A percentile compares a stretch with the other conserved stretches of the same genome.
Evolutionary conservation across 1,140 invertebrate species (phyloP).

Genomic region (Brachionus calyciflorus): DNA sequence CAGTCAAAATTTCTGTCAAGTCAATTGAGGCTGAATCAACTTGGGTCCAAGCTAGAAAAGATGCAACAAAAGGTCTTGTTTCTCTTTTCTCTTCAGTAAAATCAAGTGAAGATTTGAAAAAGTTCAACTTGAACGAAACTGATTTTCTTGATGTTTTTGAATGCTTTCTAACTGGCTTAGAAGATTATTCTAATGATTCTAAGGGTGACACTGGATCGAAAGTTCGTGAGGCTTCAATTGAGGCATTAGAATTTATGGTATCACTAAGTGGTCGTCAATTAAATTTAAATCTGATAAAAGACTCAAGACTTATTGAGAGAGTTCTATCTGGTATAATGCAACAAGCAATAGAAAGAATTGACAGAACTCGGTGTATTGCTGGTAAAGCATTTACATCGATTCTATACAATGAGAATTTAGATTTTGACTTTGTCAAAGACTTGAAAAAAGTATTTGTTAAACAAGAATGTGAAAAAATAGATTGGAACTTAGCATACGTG

Average conservation of each 20-base stretch:
- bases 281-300: background rate
- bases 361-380: slow-evolving; percentile 79
- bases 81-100: slow-evolving; percentile 65
- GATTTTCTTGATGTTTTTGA: slow-evolving; percentile 66
- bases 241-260: slow-evolving; percentile 62
- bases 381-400: slow-evolving; percentile 71
- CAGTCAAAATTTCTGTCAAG: slow-evolving; percentile 65
- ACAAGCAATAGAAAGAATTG: slow-evolving; percentile 87
- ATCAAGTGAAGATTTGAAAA: background rate
- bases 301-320: slow-evolving; percentile 63
- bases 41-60: slow-evolving; percentile 80
- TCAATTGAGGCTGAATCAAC: slow-evolving; percentile 67
- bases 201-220: slow-evolving; percentile 89
- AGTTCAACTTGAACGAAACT: background rate
- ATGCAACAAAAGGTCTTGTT: slow-evolving; percentile 73
- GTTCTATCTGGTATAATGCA: slow-evolving; percentile 71
- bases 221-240: slow-evolving; percentile 84
- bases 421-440: background rate
- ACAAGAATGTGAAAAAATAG: slow-evolving; percentile 13
- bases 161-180: slow-evolving; percentile 71
- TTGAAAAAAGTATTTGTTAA: slow-evolving; percentile 7
- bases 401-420: slow-evolving; percentile 56
- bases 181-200: slow-evolving; percentile 86
- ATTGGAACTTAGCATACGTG: slow-evolving; percentile 32
- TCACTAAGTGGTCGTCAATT: background rate